phyloP scores from a whole-genome alignment of 2,113 vertebrate species.

The Bubalus kerabau region DNA sequence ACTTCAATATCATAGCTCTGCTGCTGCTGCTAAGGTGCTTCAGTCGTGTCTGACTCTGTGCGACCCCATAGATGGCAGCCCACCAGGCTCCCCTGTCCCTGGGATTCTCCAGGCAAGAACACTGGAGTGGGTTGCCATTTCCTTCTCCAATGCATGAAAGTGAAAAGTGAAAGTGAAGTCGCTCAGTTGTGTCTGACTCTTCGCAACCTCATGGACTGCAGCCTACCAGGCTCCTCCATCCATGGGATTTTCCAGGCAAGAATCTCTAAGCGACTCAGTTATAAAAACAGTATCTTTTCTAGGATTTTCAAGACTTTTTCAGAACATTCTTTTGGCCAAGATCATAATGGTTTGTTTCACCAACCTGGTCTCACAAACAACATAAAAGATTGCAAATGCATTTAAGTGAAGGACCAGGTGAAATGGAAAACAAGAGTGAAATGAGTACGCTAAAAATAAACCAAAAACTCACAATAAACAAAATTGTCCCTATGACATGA shows the following conservation, averaged over 20 bases:
- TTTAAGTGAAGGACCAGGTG: background rate
- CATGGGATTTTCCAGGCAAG: background rate
- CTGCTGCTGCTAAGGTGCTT: no score
- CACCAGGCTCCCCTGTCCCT: no score
- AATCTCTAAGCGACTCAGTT: background rate
- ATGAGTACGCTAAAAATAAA: background rate
- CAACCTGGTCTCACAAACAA: background rate
- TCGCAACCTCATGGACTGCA: no score
- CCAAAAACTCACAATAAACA: background rate
- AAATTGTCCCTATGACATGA: background rate
- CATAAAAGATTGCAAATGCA: background rate
- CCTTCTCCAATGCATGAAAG: no score
- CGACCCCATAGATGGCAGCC: no score
- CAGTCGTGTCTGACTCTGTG: no score
- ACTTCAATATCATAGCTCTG: background rate
- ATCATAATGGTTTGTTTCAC: background rate
- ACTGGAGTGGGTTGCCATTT: no score
- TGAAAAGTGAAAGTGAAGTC: no score
- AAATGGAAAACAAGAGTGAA: background rate
- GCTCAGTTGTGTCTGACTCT: no score
- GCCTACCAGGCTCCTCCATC: no score
- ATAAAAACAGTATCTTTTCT: background rate
- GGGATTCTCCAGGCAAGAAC: no score
- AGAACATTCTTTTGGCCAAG: background rate
- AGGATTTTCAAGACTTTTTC: background rate